These are phyloP conservation scores for Octomys mimax DNA, from an alignment of 2,797 vertebrate genomes.

Conservation along the genomic window DNA sequence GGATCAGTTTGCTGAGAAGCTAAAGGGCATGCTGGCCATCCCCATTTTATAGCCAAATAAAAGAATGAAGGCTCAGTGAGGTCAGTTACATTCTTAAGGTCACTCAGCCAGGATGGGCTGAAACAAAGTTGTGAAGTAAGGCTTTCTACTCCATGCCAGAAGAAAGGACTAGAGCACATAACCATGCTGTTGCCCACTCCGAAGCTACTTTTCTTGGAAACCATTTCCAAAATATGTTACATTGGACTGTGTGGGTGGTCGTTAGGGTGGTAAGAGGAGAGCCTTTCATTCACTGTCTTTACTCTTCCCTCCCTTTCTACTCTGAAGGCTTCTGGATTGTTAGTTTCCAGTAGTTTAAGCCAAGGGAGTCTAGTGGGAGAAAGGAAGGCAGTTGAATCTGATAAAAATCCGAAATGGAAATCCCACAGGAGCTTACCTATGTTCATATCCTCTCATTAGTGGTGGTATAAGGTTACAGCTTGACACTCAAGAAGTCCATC, in stretches of 20 bases:
- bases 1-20: background rate
- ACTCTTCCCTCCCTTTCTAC: background rate
- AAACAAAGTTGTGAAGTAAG: constrained; percentile 11
- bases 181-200: background rate
- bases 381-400: fast-evolving
- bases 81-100: background rate
- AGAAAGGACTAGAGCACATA: background rate
- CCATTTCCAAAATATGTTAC: background rate
- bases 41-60: background rate
- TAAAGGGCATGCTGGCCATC: background rate
- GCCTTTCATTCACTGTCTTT: background rate
- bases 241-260: background rate
- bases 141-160: background rate
- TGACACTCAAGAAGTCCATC: background rate
- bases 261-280: background rate
- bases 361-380: background rate
- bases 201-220: background rate
- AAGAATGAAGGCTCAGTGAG: background rate
- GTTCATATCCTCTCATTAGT: constrained; percentile 45
- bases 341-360: background rate
- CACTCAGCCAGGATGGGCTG: background rate
- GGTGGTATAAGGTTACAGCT: background rate
- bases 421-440: background rate
- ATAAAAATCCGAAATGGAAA: background rate
- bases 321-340: background rate